A percentile compares a stretch with the other conserved stretches of the same genome.
These are phyloP conservation scores for Benitochromis conjunctus DNA, from an alignment of 2,113 vertebrate species.

Conservation along the genomic window DNA sequence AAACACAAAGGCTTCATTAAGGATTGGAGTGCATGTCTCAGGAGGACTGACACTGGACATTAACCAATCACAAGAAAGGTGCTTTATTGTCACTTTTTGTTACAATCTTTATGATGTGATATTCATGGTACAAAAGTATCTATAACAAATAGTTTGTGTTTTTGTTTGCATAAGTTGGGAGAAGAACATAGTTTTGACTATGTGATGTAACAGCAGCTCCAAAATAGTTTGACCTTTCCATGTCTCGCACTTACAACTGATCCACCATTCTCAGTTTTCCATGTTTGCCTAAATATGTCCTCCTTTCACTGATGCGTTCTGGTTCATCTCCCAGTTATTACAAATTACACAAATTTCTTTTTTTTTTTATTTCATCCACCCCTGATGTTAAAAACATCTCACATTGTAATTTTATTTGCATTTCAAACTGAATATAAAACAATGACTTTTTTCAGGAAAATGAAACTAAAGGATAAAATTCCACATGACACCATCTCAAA, in stretches of 20 bases:
- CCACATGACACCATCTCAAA: not conserved
- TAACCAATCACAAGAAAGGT: conserved; percentile 8
- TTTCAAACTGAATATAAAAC: not conserved
- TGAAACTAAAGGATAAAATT: not conserved
- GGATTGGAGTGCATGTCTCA: conserved; percentile 23
- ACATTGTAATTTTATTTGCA: not conserved
- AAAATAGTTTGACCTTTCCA: not conserved
- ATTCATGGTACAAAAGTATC: not conserved
- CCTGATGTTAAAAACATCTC: not conserved
- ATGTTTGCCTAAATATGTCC: too few species aligned
- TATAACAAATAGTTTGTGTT: not conserved
- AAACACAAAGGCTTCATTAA: conserved; percentile 35
- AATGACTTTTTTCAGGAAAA: not conserved
- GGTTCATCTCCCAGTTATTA: not conserved
- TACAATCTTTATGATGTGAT: not conserved
- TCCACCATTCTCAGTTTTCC: not conserved
- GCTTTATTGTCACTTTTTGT: not conserved
- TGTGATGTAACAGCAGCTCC: not conserved
- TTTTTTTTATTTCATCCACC: not conserved
- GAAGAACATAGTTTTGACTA: not conserved
- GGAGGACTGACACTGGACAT: conserved; percentile 17
- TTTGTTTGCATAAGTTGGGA: not conserved
- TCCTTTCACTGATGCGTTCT: not conserved
- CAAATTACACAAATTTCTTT: not conserved
- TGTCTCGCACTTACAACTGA: not conserved